phyloP scores from a whole-genome alignment of 2,888 invertebrate species.

The Podabrus alpinus region DNA sequence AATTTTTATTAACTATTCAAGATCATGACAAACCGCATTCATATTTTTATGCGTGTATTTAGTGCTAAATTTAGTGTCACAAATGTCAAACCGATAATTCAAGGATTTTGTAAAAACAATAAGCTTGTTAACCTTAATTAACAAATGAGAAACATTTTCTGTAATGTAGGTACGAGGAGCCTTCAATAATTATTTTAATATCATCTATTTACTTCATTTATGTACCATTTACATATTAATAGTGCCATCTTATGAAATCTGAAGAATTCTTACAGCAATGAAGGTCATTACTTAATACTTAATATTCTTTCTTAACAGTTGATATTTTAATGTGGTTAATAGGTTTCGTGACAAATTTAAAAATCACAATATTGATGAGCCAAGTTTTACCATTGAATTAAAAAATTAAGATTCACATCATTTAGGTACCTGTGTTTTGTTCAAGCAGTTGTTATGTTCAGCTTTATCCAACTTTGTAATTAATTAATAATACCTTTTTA shows the following conservation, averaged over 20 bases:
- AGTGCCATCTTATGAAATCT: neutral
- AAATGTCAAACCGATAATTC: neutral
- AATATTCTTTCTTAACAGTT: neutral
- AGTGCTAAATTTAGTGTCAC: neutral
- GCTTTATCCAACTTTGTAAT: neutral
- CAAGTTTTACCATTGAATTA: neutral
- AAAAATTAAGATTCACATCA: neutral
- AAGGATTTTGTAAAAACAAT: slow-evolving; percentile 13
- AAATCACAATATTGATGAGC: neutral
- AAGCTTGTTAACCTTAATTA: neutral
- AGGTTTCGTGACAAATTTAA: neutral
- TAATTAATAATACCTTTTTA: neutral
- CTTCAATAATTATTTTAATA: neutral
- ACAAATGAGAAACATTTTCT: neutral
- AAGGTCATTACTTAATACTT: neutral
- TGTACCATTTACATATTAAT: neutral
- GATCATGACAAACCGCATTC: neutral
- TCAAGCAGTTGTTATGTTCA: neutral
- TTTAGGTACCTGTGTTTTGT: neutral
- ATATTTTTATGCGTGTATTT: neutral
- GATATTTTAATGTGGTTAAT: neutral
- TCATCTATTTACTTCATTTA: neutral
- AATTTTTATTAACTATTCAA: neutral
- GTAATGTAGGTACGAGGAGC: neutral
- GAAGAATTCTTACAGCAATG: neutral